These are phyloP conservation scores for Acronicta leporina DNA, from an alignment of 2,888 invertebrate genomes.

Conservation along the genomic window DNA sequence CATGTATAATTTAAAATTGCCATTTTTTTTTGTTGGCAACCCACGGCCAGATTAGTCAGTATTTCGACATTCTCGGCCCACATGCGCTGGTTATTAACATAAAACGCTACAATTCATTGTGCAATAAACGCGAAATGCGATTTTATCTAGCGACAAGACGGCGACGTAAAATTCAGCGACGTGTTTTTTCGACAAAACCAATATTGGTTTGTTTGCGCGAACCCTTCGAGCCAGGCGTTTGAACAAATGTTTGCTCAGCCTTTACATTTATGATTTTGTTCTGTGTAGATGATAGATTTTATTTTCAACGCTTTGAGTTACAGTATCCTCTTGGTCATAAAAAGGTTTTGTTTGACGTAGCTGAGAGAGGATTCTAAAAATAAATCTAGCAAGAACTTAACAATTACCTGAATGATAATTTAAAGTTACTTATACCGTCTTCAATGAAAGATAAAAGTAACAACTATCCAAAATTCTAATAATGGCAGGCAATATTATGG, in stretches of 20 bases:
- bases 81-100: constrained; percentile 83
- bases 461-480: not conserved
- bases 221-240: constrained; percentile 45
- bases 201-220: constrained; percentile 55
- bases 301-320: constrained; percentile 29
- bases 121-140: constrained; percentile 85
- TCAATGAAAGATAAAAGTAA: not conserved
- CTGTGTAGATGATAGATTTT: constrained; percentile 31
- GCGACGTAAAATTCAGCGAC: constrained; percentile 68
- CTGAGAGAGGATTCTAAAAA: not conserved
- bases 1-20: constrained; percentile 88
- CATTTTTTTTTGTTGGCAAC: constrained; percentile 84
- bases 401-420: not conserved
- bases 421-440: not conserved
- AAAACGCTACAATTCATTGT: constrained; percentile 87
- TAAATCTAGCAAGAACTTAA: not conserved
- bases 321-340: constrained; percentile 22
- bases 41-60: constrained; percentile 87
- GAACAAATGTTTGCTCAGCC: constrained; percentile 49
- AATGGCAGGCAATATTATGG: not conserved
- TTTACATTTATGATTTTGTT: constrained; percentile 48
- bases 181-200: constrained; percentile 64
- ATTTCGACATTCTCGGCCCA: constrained; percentile 86
- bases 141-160: constrained; percentile 83
- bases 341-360: not conserved